Percentiles rank a stretch among this genome's conserved stretches.
These are phyloP conservation scores for Ceratoteleas bidentatus DNA, from an alignment of 1,140 invertebrate genomes.

Conservation along the genomic window DNA sequence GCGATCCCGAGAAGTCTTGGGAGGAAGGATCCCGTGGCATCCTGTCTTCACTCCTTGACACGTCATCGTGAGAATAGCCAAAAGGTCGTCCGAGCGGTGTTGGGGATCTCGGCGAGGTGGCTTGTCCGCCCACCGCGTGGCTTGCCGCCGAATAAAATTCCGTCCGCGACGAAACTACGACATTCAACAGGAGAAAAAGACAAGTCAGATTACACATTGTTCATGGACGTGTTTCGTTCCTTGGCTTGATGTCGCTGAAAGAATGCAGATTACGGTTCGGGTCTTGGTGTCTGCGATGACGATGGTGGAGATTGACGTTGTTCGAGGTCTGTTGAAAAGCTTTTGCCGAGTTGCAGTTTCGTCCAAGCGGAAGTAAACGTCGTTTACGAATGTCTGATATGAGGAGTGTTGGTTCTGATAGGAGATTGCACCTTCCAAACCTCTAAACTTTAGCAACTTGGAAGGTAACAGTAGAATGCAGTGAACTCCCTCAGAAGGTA, in stretches of 20 bases:
- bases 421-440: too few species aligned
- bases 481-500: too few species aligned
- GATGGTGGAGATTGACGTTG: conserved; percentile 62
- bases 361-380: conserved; percentile 23
- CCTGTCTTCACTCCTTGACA: conserved; percentile 71
- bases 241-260: conserved; percentile 29
- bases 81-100: conserved; percentile 56
- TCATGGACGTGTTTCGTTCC: conserved; percentile 1
- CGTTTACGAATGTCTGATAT: too few species aligned
- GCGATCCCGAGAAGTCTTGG: conserved; percentile 76
- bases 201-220: conserved; percentile 23
- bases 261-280: conserved; percentile 12
- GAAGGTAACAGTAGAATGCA: too few species aligned
- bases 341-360: conserved; percentile 9
- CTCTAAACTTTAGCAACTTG: too few species aligned
- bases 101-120: conserved; percentile 79
- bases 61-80: conserved; percentile 44
- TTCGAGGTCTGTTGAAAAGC: conserved; percentile 57
- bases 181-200: conserved; percentile 73
- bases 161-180: conserved; percentile 80
- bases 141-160: conserved; percentile 84
- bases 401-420: too few species aligned
- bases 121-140: conserved; percentile 84
- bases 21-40: conserved; percentile 67
- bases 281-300: conserved; percentile 6